Percentiles rank a stretch among this genome's conserved stretches.
phyloP scores from a whole-genome alignment of 2,113 vertebrate species.

The Onychorhynchus coronatus region DNA sequence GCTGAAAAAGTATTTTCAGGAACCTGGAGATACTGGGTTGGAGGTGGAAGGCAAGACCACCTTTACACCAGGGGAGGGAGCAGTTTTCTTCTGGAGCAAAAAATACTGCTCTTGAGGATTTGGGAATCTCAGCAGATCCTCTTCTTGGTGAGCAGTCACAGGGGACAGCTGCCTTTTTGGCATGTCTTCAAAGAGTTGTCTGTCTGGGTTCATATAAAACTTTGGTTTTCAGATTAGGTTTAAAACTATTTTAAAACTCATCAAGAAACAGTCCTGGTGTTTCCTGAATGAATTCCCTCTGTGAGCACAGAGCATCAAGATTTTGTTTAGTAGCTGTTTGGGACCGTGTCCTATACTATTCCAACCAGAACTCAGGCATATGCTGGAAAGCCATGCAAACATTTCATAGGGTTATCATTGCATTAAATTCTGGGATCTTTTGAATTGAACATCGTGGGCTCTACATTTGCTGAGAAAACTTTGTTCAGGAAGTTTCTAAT shows the following conservation, averaged over 20 bases:
- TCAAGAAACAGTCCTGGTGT: not conserved
- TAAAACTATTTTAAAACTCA: not conserved
- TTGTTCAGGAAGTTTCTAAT: not conserved
- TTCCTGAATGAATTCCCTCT: not conserved
- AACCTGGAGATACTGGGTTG: not conserved
- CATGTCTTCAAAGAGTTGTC: not conserved
- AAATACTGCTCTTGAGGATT: not conserved
- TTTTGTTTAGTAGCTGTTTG: not conserved
- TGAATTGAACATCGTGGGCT: not conserved
- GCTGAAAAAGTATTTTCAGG: not conserved
- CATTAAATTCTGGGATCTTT: not conserved
- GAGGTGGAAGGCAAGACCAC: not conserved
- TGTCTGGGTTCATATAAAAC: not conserved
- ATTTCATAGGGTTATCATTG: not conserved
- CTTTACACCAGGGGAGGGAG: not conserved
- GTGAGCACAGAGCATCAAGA: not conserved
- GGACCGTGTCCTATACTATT: not conserved
- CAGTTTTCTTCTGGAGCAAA: not conserved
- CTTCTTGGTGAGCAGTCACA: not conserved
- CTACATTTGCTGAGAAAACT: not conserved
- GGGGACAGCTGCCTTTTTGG: not conserved
- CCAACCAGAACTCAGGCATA: not conserved
- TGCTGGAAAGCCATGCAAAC: not conserved
- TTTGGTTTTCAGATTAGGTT: not conserved
- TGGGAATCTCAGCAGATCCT: not conserved